Evolutionary conservation across 2,888 invertebrate genomes (phyloP).

Genomic region (Callinectes sapidus): DNA sequence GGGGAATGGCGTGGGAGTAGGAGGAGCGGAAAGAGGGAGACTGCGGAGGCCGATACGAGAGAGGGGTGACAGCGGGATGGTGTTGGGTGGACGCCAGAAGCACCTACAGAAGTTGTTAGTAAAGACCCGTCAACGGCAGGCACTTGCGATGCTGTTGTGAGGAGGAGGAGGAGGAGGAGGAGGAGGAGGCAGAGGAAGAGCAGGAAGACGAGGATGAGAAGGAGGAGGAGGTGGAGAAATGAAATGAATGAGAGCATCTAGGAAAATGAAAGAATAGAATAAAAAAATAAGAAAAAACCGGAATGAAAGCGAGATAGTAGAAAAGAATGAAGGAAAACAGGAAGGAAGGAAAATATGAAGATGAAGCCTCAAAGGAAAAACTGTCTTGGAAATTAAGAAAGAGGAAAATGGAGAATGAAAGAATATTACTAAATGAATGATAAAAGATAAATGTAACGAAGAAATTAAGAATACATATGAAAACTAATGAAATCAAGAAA

Average conservation of each 20-base stretch:
- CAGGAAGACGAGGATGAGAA: background rate
- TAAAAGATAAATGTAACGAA: too few relatives aligned
- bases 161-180: background rate
- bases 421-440: too few relatives aligned
- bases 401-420: too few relatives aligned
- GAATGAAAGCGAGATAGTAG: background rate
- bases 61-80: background rate
- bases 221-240: background rate
- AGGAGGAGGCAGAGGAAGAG: background rate
- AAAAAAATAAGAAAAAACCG: background rate
- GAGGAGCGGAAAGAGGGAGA: background rate
- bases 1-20: background rate
- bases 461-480: too few relatives aligned
- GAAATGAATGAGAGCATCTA: background rate
- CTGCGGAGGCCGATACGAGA: background rate
- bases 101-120: constrained; percentile 5
- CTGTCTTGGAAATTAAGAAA: too few relatives aligned
- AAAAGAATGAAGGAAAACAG: background rate
- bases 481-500: too few relatives aligned
- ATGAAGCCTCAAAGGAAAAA: too few relatives aligned
- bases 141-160: background rate
- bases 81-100: background rate
- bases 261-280: background rate
- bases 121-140: background rate
- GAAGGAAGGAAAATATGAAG: background rate